Evolutionary conservation across 2,797 vertebrate species (phyloP).

Genomic region (Numenius phaeopus): DNA sequence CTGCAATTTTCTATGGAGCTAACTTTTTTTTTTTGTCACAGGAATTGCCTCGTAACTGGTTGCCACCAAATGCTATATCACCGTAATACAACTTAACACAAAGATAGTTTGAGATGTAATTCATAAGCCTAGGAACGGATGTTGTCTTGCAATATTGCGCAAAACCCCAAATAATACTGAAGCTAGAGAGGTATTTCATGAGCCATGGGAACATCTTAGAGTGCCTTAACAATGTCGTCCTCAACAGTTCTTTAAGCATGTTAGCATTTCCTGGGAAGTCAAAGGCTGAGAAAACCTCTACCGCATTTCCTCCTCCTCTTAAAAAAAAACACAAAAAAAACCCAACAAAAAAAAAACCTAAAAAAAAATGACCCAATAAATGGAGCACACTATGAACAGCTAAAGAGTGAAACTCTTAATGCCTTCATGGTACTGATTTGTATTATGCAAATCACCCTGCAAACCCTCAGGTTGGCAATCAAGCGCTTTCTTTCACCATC

Average conservation of each 20-base stretch:
- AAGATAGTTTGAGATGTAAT: background rate
- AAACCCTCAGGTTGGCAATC: background rate
- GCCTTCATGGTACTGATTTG: background rate
- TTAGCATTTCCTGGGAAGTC: background rate
- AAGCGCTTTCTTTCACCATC: background rate
- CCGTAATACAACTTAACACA: background rate
- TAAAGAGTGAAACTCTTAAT: background rate
- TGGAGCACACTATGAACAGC: background rate
- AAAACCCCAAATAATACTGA: background rate
- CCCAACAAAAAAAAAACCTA: background rate
- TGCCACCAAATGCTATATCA: background rate
- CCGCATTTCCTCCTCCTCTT: background rate
- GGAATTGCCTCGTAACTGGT: constrained; percentile 28
- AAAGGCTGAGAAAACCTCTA: background rate
- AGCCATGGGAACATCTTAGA: background rate
- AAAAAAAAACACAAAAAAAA: background rate
- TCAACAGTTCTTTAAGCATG: background rate
- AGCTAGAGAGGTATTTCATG: background rate
- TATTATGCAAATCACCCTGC: background rate
- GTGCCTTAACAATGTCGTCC: background rate
- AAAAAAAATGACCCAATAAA: background rate
- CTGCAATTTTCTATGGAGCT: background rate
- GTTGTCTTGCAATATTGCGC: background rate
- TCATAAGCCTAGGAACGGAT: background rate
- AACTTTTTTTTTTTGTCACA: background rate